Evolutionary conservation across 2,888 invertebrate species (phyloP), one percentile per base, ranked within the genome.

Genomic region (Hydriomena furcata): DNA sequence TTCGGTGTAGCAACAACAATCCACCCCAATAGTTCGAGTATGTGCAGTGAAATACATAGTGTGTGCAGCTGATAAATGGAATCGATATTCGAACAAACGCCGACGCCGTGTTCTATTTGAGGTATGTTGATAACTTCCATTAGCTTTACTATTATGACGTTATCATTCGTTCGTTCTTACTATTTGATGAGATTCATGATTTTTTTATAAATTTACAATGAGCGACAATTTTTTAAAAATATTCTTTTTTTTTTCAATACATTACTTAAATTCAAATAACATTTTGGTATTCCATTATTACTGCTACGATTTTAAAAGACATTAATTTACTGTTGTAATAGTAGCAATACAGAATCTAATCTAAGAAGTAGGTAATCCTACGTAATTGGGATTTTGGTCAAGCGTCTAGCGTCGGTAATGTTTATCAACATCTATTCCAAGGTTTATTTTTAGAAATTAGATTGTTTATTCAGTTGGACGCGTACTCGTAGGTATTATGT

Each of bases 1-100:
- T 79, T 74, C 53, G 58, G 76, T 73, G 75, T 74, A 76, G 72
- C 72, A 69, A 71, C 72, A 69, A 73, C 69, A 58, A 52, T 50
- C 52, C 58, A 49, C 61, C 58, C 59, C 55, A 61, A 63, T 58
- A 61, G 61, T 68, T 65, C 12, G 45, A 42, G 7, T 42, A 67
- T 63, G 72, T 71, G 69, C 52, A 63, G 60, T 61, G 58, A 48
- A 58, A 50, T 52, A 52, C 57, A 35, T 61, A 35, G 38, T 47
- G 47, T 40, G 47, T 65, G 66, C 58, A 60, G 50, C 62, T 60
- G 64, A 71, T 66, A 65, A 67, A 61, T 74, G 73, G 68, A 65
- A 69, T 69, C 65, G 52, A 63, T 65, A 51, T 62, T 59, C 66
- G 68, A 63, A 55, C 46, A 35, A 13, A 46, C 63, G 52, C 38